Evolutionary conservation across 1,140 invertebrate species (phyloP).

Genomic region (Euglossa dilemma): DNA sequence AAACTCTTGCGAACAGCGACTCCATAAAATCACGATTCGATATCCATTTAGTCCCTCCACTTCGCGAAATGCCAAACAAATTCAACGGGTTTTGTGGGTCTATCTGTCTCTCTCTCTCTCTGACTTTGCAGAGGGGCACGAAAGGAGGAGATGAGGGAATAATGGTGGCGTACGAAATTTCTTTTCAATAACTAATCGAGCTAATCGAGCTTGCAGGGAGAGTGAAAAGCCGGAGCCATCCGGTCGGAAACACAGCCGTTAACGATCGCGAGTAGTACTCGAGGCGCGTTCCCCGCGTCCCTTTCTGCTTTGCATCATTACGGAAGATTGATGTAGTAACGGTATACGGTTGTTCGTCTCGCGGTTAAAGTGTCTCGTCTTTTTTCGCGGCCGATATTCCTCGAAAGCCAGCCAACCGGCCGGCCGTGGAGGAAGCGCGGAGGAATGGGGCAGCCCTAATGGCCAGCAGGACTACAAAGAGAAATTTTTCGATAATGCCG

Average conservation of each 20-base stretch:
- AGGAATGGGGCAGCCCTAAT: slow-evolving; percentile 9
- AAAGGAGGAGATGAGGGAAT: too few species aligned
- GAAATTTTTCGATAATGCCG: slow-evolving; percentile 46
- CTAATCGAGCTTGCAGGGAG: background rate
- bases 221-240: background rate
- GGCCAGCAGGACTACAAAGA: slow-evolving; percentile 31
- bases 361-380: slow-evolving; percentile 49
- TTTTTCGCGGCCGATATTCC: slow-evolving; percentile 50
- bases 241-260: slow-evolving; percentile 17
- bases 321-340: slow-evolving; percentile 55
- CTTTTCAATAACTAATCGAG: background rate
- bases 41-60: too few species aligned
- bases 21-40: too few species aligned
- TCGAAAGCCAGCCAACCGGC: slow-evolving; percentile 18
- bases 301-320: slow-evolving; percentile 52
- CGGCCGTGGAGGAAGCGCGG: background rate
- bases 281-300: background rate
- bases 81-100: too few species aligned
- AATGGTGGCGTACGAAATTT: background rate
- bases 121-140: too few species aligned
- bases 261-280: slow-evolving; percentile 16
- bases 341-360: slow-evolving; percentile 48
- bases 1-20: too few species aligned
- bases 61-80: too few species aligned
- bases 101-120: too few species aligned